Base-by-base conservation (phyloP, 2,113 vertebrate species). In the Picathartes gymnocephalus region DNA sequence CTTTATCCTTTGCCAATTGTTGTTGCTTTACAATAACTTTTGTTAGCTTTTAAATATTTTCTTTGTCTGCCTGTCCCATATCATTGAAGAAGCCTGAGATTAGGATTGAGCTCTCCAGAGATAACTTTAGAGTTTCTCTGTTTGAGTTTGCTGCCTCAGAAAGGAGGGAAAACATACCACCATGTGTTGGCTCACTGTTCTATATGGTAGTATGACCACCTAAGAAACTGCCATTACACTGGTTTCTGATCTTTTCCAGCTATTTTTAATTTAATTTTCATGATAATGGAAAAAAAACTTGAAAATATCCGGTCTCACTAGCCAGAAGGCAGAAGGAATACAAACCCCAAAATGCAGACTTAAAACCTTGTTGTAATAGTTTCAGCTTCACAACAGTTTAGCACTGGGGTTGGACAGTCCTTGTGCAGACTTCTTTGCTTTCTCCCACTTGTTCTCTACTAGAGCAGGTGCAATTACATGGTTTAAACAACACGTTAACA, bases 381-480 rank as follows among this genome's bases (percentile, higher is more conserved):
- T 82, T 61, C 33, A 61, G 45, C 42, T 60, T 79, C 33, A 11
- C 1, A 18, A 20, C 2, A 51, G 19, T 2, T 15, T 15, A 40
- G 24, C 25, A 4, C 44, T 35, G 47, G 19, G 15, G 54, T 9
- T 45, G 51, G 50, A 28, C 44, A 23, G 11, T 40, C 39, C 35
- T 66, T 4, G 2, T 1, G 2, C 10, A n/a, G 47, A 48, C 17
- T 81, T 31, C 61, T 54, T 60, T 0, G 2, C 66, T 40, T 91
- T 50, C 1, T 2, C 35, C 35, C 24, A 14, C 27, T 31, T 30
- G 51, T 44, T 56, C 69, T 81, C 22, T 40, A 44, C 18, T 6
- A 57, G 4, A 76, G 7, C 20, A 35, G 60, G 57, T 30, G 53
- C 37, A 42, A 50, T 48, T 54, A 42, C 0, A 0, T 4, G 35